Base-by-base conservation (phyloP, 2,113 vertebrate genomes). In the Toxotes chatareus region DNA sequence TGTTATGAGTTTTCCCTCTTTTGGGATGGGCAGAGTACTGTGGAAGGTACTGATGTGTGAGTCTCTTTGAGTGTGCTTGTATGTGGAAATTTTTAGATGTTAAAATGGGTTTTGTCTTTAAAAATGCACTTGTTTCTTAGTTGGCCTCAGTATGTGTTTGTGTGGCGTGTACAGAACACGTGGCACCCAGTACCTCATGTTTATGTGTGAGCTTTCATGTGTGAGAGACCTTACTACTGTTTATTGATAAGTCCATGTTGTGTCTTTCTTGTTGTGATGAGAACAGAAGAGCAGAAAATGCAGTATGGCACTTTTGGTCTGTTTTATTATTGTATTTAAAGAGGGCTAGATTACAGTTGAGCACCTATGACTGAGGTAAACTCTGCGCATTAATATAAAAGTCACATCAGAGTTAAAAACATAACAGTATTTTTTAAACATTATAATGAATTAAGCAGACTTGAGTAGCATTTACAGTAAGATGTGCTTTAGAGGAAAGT, bases 201-300 rank as follows among this genome's bases (percentile, higher is more conserved):
- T 80, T 59, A 49, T 46, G 57, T 75, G 32, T 59, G 63, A 73
- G 27, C 21, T 34, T 34, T 40, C n/a, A 74, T 55, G 44, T 76
- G 73, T 62, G 19, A 66, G 16, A 21, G 65, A 73, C 71, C 21
- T 64, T 47, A 72, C 46, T 8, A 51, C 78, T 67, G 60, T 72
- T 81, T 64, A 61, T 59, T n/a, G 4, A 31, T 34, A 46, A 60
- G n/a, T 73, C 51, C 70, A 53, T 63, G 55, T 49, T 71, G 14
- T 63, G 34, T 51, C 73, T 40, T 60, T 70, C 3, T 42, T 70
- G n/a, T 38, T 3, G 42, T n/a, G 44, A 65, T 13, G 46, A 56
- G 44, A 16, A 60, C 21, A 10, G 23, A 60, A 19, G 34, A 67
- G 34, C 31, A 68, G 34, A 42, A 66, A 21, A 31, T 47, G 36